phyloP scores from a whole-genome alignment of 2,797 vertebrate genomes.

The Toxotes lorentzi region DNA sequence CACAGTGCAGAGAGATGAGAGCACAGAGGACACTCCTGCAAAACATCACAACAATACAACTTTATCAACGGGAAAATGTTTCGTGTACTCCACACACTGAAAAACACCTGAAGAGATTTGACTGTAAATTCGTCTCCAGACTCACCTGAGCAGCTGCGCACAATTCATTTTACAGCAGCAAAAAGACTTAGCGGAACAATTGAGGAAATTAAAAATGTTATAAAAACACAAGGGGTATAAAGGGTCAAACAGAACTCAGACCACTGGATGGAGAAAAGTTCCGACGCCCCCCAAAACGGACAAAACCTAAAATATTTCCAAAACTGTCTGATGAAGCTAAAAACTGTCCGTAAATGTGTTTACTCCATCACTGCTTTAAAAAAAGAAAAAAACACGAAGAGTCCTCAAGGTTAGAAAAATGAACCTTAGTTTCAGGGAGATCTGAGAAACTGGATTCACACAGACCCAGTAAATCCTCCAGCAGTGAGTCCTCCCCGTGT shows the following conservation, averaged over 20 bases:
- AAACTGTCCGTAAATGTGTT: background rate
- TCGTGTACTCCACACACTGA: too few species aligned
- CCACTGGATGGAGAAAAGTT: background rate
- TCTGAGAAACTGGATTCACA: too few species aligned
- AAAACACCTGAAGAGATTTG: too few species aligned
- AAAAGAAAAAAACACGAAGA: too few species aligned
- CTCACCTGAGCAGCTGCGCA: conserved; percentile 57
- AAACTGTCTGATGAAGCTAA: background rate
- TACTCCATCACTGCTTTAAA: background rate
- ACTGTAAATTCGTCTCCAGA: background rate
- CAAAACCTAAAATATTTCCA: background rate
- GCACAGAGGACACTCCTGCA: conserved; percentile 67
- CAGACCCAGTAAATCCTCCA: background rate
- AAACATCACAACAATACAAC: background rate
- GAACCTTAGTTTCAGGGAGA: background rate
- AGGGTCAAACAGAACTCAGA: background rate
- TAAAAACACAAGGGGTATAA: background rate
- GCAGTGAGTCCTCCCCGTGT: too few species aligned
- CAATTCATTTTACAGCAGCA: conserved; percentile 25
- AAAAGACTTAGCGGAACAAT: too few species aligned
- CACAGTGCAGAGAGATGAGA: conserved; percentile 34
- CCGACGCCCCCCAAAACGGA: background rate
- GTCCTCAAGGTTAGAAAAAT: too few species aligned
- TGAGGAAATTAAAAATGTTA: background rate
- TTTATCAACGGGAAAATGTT: too few species aligned